phyloP scores from a whole-genome alignment of 92 coral and sea anemone species.

The Pocillopora grandis region DNA sequence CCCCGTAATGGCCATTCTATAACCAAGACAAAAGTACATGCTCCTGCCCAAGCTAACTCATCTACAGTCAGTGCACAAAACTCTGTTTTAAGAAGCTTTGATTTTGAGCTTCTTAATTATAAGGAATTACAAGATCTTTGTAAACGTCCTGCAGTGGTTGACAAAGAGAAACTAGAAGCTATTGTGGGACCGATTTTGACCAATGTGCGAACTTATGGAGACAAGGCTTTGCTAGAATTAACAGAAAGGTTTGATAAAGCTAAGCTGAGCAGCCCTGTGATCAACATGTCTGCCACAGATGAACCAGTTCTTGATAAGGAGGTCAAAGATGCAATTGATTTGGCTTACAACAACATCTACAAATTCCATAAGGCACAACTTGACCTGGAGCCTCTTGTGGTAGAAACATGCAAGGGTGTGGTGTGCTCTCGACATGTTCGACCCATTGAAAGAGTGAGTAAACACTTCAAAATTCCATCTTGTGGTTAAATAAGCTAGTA shows the following conservation, averaged over 20 bases:
- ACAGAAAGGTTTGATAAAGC: conserved; percentile 60
- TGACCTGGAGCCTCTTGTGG: conserved; percentile 43
- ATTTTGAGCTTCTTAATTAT: conserved; percentile 24
- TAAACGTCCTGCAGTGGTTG: conserved; percentile 51
- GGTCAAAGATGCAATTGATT: conserved; percentile 36
- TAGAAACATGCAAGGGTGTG: conserved; percentile 60
- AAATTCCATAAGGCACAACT: conserved; percentile 58
- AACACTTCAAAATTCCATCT: background rate
- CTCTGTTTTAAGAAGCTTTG: conserved; percentile 29
- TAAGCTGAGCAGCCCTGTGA: conserved; percentile 36
- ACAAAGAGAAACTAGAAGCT: conserved; percentile 46
- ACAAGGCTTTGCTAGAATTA: conserved; percentile 48
- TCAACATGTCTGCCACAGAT: conserved; percentile 6
- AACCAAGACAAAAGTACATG: background rate
- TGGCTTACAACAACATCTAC: conserved; percentile 52
- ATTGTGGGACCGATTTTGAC: conserved; percentile 49
- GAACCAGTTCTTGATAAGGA: conserved; percentile 28
- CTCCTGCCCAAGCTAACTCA: background rate
- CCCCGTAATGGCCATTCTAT: background rate
- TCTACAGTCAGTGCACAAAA: background rate
- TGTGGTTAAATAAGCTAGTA: background rate
- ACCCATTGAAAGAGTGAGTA: conserved; percentile 44
- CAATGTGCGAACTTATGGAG: conserved; percentile 32
- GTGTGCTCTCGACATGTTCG: conserved; percentile 59
- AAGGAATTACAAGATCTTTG: conserved; percentile 44